phyloP scores from a whole-genome alignment of 2,888 invertebrate species.

The Microplitis deprimator region DNA sequence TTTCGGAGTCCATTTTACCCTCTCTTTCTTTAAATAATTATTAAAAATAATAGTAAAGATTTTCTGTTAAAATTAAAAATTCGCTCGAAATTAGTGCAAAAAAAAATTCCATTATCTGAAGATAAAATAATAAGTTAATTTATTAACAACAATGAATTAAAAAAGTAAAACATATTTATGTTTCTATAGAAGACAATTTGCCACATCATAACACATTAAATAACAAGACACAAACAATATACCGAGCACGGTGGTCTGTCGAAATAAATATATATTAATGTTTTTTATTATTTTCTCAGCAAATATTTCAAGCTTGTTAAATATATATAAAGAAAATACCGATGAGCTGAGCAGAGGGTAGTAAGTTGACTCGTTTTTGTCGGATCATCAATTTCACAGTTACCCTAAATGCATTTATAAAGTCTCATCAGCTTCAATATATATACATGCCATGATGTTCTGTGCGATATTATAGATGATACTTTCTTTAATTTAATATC shows the following conservation, averaged over 20 bases:
- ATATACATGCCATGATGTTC: neutral
- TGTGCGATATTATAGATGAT: neutral
- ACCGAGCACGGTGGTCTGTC: neutral
- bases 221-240: neutral
- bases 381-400: conserved; percentile 37
- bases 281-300: conserved; percentile 3
- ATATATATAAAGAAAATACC: conserved; percentile 9
- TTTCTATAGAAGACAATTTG: neutral
- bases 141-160: neutral
- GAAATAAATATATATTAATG: neutral
- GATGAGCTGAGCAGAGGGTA: conserved; percentile 17
- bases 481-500: conserved; percentile 18
- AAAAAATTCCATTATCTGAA: too few species aligned
- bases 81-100: too few species aligned
- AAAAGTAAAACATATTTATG: neutral
- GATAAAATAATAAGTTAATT: too few species aligned
- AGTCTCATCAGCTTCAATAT: conserved; percentile 2
- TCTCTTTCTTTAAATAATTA: too few species aligned
- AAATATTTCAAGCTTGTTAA: conserved; percentile 29
- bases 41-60: too few species aligned
- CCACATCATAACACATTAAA: neutral
- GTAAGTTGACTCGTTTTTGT: conserved; percentile 24
- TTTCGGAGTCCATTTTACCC: too few species aligned
- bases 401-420: conserved; percentile 24
- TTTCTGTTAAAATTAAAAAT: too few species aligned